Evolutionary conservation across 1,140 invertebrate species (phyloP).

Genomic region (Macrotrachela quadricornifera): DNA sequence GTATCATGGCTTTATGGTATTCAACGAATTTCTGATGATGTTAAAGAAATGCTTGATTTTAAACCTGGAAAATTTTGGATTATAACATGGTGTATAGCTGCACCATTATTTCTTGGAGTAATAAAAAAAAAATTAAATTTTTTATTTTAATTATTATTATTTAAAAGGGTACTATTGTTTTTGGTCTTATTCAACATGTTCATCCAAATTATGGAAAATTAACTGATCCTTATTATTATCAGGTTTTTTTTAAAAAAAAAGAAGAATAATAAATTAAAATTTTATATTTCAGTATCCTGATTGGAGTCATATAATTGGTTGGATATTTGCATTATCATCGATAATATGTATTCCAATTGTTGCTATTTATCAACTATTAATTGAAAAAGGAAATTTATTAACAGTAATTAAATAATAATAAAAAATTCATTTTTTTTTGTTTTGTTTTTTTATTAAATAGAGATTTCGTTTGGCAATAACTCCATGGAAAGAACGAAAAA

Average conservation of each 20-base stretch:
- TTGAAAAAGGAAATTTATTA: constrained; percentile 37
- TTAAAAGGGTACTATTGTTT: no score
- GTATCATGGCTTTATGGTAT: constrained; percentile 87
- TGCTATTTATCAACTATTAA: constrained; percentile 37
- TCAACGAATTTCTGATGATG: constrained; percentile 39
- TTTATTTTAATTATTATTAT: no score
- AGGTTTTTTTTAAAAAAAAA: no score
- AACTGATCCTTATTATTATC: no score
- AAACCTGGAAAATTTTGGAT: constrained; percentile 51
- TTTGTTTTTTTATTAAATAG: constrained; percentile 26
- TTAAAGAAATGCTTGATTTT: constrained; percentile 52
- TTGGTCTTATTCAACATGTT: no score
- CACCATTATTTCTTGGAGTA: constrained; percentile 43
- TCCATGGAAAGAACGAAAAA: constrained; percentile 34
- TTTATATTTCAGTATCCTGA: constrained; percentile 34
- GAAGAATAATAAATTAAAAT: no score
- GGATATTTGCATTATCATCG: constrained; percentile 46
- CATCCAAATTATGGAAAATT: no score
- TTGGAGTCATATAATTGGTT: constrained; percentile 50
- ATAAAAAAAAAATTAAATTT: background rate
- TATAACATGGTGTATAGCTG: constrained; percentile 52
- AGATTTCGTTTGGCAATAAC: constrained; percentile 35
- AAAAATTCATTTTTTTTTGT: background rate
- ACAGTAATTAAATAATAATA: background rate
- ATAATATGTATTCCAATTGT: constrained; percentile 26